phyloP scores from a whole-genome alignment of 2,888 invertebrate genomes.

The Iselma pallidipennis region DNA sequence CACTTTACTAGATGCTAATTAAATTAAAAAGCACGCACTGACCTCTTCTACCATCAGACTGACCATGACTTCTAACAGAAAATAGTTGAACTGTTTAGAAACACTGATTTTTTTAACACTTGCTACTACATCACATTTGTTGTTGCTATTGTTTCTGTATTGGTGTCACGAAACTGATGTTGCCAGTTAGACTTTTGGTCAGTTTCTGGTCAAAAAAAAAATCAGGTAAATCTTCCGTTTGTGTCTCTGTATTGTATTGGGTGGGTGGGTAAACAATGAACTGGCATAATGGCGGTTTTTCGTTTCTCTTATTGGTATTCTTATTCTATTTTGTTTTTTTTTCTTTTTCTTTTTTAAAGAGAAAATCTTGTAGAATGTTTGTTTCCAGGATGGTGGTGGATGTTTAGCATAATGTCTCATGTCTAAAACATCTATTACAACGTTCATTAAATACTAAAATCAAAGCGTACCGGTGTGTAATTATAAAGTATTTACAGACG shows the following conservation, averaged over 20 bases:
- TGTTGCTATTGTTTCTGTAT: not conserved
- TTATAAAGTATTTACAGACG: constrained; percentile 57
- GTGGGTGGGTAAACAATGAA: not conserved
- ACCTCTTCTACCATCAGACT: not conserved
- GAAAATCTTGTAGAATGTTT: no score
- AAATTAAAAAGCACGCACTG: not conserved
- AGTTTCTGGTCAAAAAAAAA: not conserved
- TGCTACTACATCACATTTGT: no score
- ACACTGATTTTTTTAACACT: no score
- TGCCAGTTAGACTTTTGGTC: not conserved
- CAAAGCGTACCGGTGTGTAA: constrained; percentile 56
- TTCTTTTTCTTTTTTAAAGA: no score
- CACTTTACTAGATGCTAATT: constrained; percentile 1
- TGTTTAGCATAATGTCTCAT: constrained; percentile 25
- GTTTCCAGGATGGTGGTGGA: not conserved
- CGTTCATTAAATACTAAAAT: constrained; percentile 53
- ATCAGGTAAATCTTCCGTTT: not conserved
- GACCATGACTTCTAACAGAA: not conserved
- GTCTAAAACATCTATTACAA: constrained; percentile 50
- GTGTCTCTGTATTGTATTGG: no score
- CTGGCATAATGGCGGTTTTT: no score
- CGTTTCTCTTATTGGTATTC: no score
- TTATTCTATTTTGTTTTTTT: not conserved
- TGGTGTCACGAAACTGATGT: not conserved
- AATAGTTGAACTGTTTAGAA: no score